These are phyloP conservation scores for Forbesichthys papilliferus DNA, from an alignment of 2,113 vertebrate genomes.

Conservation along the genomic window DNA sequence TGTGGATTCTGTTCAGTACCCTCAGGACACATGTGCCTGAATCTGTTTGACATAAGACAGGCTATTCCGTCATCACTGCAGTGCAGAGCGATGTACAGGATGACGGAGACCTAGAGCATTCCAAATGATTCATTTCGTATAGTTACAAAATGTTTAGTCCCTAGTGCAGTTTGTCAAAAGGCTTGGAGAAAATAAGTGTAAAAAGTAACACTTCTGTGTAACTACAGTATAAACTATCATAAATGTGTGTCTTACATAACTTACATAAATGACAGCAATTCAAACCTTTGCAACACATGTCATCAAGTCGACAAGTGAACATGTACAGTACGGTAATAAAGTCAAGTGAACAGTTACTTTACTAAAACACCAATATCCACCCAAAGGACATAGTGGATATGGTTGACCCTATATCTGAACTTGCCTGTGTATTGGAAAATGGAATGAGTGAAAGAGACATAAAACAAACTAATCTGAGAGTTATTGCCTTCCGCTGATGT, in stretches of 20 bases:
- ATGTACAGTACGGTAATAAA: too few relatives aligned
- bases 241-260: too few relatives aligned
- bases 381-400: background rate
- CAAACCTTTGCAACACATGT: background rate
- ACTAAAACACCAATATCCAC: background rate
- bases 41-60: slow-evolving; percentile 35
- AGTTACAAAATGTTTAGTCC: too few relatives aligned
- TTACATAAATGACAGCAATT: background rate
- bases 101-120: slow-evolving; percentile 13
- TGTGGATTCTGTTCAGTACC: slow-evolving; percentile 50
- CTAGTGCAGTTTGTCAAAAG: background rate
- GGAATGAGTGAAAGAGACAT: background rate
- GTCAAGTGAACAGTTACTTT: background rate
- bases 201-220: too few relatives aligned
- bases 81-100: slow-evolving; percentile 25
- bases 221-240: too few relatives aligned
- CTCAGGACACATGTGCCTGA: slow-evolving; percentile 41
- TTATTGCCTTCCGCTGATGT: background rate
- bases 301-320: too few relatives aligned
- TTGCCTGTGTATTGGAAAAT: slow-evolving; percentile 2
- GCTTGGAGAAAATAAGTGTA: too few relatives aligned
- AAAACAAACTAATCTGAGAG: background rate
- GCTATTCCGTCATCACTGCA: slow-evolving; percentile 24
- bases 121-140: too few relatives aligned
- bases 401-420: background rate